These are phyloP conservation scores for Aplysina aerophoba DNA, from an alignment of 37 sponge, comb jelly and placozoan genomes.

Conservation along the genomic window DNA sequence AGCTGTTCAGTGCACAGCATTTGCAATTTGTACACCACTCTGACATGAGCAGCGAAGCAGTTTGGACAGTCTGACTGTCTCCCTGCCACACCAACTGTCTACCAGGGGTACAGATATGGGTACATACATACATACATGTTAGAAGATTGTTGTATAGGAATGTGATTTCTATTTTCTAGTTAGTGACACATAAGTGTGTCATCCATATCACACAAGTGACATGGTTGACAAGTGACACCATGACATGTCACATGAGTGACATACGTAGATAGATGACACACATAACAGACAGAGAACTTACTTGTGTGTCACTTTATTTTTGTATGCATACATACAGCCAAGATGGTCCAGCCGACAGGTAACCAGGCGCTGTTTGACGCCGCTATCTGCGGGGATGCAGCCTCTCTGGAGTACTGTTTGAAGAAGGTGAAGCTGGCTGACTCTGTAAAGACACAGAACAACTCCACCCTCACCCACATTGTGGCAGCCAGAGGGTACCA, in stretches of 20 bases:
- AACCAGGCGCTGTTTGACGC: slow-evolving; percentile 2
- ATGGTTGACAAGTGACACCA: background rate
- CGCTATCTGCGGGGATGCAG: slow-evolving; percentile 23
- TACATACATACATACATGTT: background rate
- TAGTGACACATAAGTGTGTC: background rate
- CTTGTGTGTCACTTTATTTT: background rate
- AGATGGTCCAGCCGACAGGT: background rate
- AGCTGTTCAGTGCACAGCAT: too few relatives aligned
- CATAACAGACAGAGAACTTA: too few relatives aligned
- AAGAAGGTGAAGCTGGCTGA: background rate
- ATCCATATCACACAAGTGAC: background rate
- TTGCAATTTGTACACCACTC: too few relatives aligned
- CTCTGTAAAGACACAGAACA: background rate
- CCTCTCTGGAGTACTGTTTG: background rate
- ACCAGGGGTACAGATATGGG: too few relatives aligned
- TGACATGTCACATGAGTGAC: too few relatives aligned
- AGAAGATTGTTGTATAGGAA: background rate
- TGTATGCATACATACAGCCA: background rate
- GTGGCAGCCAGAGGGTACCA: slow-evolving; percentile 23
- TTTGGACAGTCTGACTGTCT: too few relatives aligned
- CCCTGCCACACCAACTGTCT: too few relatives aligned
- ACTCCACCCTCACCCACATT: slow-evolving; percentile 27
- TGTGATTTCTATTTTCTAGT: background rate
- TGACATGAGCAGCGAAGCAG: too few relatives aligned
- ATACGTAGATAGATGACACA: too few relatives aligned